Base-by-base conservation (phyloP, 2,888 invertebrate species). In the Machimus rusticus region DNA sequence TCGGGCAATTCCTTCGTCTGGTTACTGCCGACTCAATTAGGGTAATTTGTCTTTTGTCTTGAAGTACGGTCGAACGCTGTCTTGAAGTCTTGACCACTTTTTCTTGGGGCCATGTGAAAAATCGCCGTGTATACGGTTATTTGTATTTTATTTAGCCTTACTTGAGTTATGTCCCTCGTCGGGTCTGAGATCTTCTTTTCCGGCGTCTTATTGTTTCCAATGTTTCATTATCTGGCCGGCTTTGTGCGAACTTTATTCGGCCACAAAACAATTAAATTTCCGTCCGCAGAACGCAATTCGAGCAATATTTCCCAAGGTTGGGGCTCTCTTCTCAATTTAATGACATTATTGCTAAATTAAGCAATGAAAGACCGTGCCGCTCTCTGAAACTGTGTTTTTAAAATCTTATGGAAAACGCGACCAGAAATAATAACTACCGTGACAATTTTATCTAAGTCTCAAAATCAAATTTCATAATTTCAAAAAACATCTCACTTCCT, bases 21-120 rank as follows among this genome's bases (percentile, higher is more conserved):
- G 43, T 43, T 74, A 74, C 74, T 85, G 28, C 85, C 37, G 34
- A 74, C 85, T 74, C 85, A 85, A 85, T 85, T 85, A 85, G 85
- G 85, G 85, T 85, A 85, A 85, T 85, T 85, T 85, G 85, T 85
- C 85, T 85, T 85, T 85, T 84, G 82, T 84, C 66, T 84, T 66
- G 37, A 66, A 66, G 66, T 66, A 5, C 31, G 57, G 34, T 39
- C 37, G 39, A 16, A 6, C 51, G 19, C 9, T 23, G 39, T 51
- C 82, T 84, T 66, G 57, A 23, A 23, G 66, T 51, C 82, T 84
- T 66, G 57, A 23, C 23, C 39, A 28, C 82, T 37, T 66, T 57
- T 37, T 55, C 19, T 66, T 39, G n/a, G n/a, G 16, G 66, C 37
- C 39, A 66, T 37, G 37, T 84, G 82, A 84, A 66, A 84, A 84